Conservation (phyloP, 2,888 invertebrate species). For the Cantharis lateralis region DNA sequence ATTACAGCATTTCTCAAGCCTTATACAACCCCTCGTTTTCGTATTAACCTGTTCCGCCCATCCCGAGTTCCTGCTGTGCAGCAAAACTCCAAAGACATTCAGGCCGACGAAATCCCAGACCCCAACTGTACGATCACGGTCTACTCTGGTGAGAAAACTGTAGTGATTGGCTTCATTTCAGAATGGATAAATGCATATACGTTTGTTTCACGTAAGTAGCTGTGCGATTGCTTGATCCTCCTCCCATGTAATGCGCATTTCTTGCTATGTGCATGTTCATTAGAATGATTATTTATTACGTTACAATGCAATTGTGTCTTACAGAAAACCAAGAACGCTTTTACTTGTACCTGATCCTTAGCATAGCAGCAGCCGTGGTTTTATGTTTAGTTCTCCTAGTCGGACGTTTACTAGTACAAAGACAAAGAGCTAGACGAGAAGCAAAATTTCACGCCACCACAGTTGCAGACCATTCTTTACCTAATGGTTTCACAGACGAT, state of each 20-base stretch:
- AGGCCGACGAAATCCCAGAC: conserved; percentile 50
- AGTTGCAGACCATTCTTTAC: conserved; percentile 75
- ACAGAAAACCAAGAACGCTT: conserved; percentile 79
- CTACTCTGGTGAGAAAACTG: conserved; percentile 56
- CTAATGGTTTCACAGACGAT: conserved; percentile 84
- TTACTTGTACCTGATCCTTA: conserved; percentile 82
- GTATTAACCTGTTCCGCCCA: conserved; percentile 44
- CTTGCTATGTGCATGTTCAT: conserved; percentile 23
- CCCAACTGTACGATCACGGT: conserved; percentile 60
- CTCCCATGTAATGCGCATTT: conserved; percentile 35
- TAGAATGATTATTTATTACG: background rate
- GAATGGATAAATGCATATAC: conserved; percentile 73
- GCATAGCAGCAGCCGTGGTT: conserved; percentile 71
- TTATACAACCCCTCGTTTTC: conserved; percentile 43
- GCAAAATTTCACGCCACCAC: conserved; percentile 71
- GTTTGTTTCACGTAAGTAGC: conserved; percentile 70
- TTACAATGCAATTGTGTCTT: conserved; percentile 31
- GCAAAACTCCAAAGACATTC: conserved; percentile 50
- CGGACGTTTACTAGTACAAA: conserved; percentile 71
- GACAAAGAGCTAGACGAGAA: conserved; percentile 65
- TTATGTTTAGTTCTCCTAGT: conserved; percentile 74
- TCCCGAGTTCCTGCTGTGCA: conserved; percentile 44
- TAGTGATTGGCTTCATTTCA: conserved; percentile 68
- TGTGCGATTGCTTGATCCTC: conserved; percentile 26
- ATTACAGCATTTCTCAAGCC: conserved; percentile 48